Base-by-base conservation (phyloP, 2,113 vertebrate genomes). In the Gracilinanus agilis region DNA sequence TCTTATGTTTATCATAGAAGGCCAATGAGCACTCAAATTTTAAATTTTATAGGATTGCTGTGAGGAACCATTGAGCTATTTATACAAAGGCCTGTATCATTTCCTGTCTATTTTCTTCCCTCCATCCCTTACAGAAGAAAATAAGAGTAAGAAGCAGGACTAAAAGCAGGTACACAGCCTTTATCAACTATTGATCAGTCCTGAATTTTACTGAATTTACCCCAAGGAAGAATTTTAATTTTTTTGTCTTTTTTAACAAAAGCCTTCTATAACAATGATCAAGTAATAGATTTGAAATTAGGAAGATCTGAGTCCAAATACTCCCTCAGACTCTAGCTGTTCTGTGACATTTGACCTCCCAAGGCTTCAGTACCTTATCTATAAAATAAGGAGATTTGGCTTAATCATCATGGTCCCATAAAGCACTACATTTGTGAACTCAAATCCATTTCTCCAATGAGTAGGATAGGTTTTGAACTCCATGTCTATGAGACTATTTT, bases 381-480 rank as follows among this genome's bases (percentile, higher is more conserved):
- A 3, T 27, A 27, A 58, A 58, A 61, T 61, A 29, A 61, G 23
- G 55, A 55, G 27, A 61, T 61, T 29, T 29, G 2, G 1, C 27
- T 61, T 27, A 61, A 3, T 61, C 2, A 61, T 10, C 58, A 61
- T 29, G 10, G 25, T 29, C 11, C 58, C 58, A 61, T 29, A 58
- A 58, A 58, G 56, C 56, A 9, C 56, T 58, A 25, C 25, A 27
- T 58, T 53, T 93, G 9, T 12, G n/a, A 90, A 96, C 55, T 25
- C 25, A 88, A 91, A 95, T 95, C 67, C 13, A 96, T 92, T 90
- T 49, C 25, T 94, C 54, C n/a, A 90, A 24, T 91, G 75, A 96
- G 7, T 95, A 95, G 61, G 23, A 40, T 94, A 19, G 25, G 93
- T 96, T 93, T 90, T 95, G 94, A 95, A 21, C 90, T 93, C 56